Evolutionary conservation across 2,888 invertebrate genomes (phyloP), one percentile per base, ranked within the genome.

Genomic region (Mamestra brassicae): DNA sequence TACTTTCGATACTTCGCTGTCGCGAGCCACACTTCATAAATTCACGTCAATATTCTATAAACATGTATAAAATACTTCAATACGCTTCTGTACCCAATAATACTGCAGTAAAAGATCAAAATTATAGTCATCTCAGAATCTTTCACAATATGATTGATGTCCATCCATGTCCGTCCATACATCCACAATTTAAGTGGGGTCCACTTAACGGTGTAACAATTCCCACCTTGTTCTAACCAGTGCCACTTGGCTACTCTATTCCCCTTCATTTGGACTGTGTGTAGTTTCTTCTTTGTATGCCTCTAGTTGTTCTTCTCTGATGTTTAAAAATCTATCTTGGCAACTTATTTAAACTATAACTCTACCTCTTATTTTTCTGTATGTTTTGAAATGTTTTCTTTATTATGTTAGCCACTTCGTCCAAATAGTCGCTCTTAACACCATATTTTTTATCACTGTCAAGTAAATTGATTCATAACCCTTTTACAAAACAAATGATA

Each of bases 131-230:
- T 45, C 42, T 54, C 4, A 61, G 42, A n/a, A 65, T 80, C 36
- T 74, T 74, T 65, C 54, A 52, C 55, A 80, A 57, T 15, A 61
- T 81, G 66, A 81, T 81, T 55, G 50, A 65, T 65, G 47, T 13
- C 47, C 47, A 47, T 47, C 47, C 47, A 47, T 47, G 13, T 47
- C 36, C 55, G n/a, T 17, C 34, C 61, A 55, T 63, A 47, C 38
- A 80, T 73, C 47, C 54, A 50, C 50, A 55, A 57, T 73, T 45
- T 54, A 66, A 75, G 76, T 76, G 78, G 6, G 36, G 63, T 55
- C n/a, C 81, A 81, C 54, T 77, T 74, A 76, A 81, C 67, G 76
- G 76, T 76, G 81, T 75, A 65, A 61, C 66, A 54, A 76, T 78
- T 62, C 34, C 62, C 57, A 47, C 54, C 67, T 67, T 67, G 65